Percentiles rank a stretch among this genome's conserved stretches.
Conservation (phyloP, 2,888 invertebrate genomes). For the Oscheius onirici region DNA sequence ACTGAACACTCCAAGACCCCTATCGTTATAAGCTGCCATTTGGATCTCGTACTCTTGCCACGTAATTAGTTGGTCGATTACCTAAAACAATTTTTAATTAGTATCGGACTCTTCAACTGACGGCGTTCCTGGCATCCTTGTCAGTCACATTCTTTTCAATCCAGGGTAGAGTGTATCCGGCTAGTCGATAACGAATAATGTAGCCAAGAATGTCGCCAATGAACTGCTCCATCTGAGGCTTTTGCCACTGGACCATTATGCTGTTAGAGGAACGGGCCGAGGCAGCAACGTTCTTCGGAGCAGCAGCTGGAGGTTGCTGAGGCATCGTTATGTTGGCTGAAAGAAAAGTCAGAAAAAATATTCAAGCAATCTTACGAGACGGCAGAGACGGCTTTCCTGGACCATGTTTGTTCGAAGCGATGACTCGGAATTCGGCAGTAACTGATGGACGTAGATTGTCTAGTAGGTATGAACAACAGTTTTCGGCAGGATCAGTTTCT, state of each 20-base stretch:
- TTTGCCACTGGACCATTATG: constrained; percentile 95
- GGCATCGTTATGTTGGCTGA: constrained; percentile 83
- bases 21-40: constrained; percentile 94
- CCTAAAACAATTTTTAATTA: constrained; percentile 13
- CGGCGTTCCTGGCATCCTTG: constrained; percentile 77
- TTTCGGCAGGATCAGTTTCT: constrained; percentile 78
- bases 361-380: constrained; percentile 75
- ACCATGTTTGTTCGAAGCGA: constrained; percentile 84
- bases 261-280: constrained; percentile 92
- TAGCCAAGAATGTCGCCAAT: constrained; percentile 95
- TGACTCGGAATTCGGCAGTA: constrained; percentile 94
- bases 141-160: constrained; percentile 85
- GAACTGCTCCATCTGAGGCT: constrained; percentile 90
- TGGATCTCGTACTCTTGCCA: constrained; percentile 96
- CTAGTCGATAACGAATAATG: constrained; percentile 81
- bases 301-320: constrained; percentile 91
- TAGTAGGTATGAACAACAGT: constrained; percentile 55
- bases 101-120: constrained; percentile 84
- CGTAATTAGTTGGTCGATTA: constrained; percentile 88
- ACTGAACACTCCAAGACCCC: constrained; percentile 92
- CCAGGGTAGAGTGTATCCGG: constrained; percentile 91
- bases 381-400: constrained; percentile 79
- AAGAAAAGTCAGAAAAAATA: neutral
- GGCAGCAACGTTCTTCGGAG: constrained; percentile 91
- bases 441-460: constrained; percentile 90